A percentile compares a stretch with the other conserved stretches of the same genome.
phyloP scores from a whole-genome alignment of 2,113 vertebrate species.

The Leptocoma aspasia region DNA sequence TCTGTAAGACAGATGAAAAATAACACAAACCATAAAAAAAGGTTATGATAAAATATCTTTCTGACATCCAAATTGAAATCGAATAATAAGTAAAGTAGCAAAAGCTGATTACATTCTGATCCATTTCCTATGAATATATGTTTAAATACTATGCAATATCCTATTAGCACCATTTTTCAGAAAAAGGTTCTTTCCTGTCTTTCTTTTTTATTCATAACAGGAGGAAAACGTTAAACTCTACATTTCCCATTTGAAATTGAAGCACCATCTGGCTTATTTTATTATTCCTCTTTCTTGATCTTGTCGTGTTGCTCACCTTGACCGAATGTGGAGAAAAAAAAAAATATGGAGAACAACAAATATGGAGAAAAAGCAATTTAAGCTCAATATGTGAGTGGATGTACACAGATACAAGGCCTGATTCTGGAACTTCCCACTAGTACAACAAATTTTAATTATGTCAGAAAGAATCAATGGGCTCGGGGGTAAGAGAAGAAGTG shows the following conservation, averaged over 20 bases:
- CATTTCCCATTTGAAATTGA: neutral
- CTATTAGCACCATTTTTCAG: neutral
- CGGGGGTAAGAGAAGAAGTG: neutral
- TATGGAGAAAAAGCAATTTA: neutral
- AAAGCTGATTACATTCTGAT: neutral
- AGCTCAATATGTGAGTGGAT: neutral
- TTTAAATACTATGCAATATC: neutral
- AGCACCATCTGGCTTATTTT: neutral
- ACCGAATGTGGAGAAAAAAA: neutral
- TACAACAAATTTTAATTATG: neutral
- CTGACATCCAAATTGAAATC: slow-evolving; percentile 10
- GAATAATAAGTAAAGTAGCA: slow-evolving; percentile 11
- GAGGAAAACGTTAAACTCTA: neutral
- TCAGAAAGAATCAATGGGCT: neutral
- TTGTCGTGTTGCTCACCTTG: neutral
- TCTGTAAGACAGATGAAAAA: slow-evolving; percentile 17
- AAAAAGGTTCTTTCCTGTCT: neutral
- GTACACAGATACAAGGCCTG: neutral
- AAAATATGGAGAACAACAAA: neutral
- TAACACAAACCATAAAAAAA: slow-evolving; percentile 8
- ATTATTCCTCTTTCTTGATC: neutral
- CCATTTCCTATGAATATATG: neutral
- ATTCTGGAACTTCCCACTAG: neutral
- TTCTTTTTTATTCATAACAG: neutral
- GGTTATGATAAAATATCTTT: slow-evolving; percentile 18